Evolutionary conservation across 2,797 vertebrate species (phyloP).

Genomic region (Aldrovandia affinis): DNA sequence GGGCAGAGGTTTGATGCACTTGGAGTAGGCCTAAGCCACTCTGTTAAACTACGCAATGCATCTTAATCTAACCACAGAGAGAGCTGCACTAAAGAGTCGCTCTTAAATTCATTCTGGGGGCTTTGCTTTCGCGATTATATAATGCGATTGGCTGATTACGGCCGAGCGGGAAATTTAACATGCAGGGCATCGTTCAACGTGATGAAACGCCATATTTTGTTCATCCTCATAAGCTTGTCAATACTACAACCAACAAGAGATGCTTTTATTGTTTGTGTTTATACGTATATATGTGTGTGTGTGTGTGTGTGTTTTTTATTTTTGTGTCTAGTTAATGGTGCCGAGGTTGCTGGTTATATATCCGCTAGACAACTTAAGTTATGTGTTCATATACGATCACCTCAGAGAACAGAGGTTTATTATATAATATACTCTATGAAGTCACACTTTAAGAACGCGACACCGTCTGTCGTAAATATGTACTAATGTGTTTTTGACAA

Average conservation of each 20-base stretch:
- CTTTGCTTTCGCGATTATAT: slow-evolving; percentile 20
- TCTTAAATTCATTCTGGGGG: neutral
- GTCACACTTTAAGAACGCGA: neutral
- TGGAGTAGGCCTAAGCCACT: neutral
- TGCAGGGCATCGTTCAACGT: slow-evolving; percentile 1
- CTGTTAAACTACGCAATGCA: neutral
- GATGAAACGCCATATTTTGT: neutral
- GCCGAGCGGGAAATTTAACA: slow-evolving; percentile 18
- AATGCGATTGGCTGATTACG: neutral
- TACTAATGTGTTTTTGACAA: neutral
- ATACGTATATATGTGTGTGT: neutral
- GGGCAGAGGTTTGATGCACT: neutral
- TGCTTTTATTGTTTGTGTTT: slow-evolving; percentile 18
- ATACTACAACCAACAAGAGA: slow-evolving; percentile 27
- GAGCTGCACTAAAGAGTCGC: neutral
- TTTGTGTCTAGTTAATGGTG: slow-evolving; percentile 17
- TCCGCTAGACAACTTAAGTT: neutral
- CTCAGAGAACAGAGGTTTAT: neutral
- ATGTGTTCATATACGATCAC: neutral
- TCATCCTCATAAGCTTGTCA: slow-evolving; percentile 25
- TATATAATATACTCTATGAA: neutral
- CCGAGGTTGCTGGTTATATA: neutral
- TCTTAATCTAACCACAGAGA: neutral
- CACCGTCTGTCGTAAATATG: neutral
- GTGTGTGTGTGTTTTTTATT: slow-evolving; percentile 3